phyloP scores from a whole-genome alignment of 2,888 invertebrate genomes.

The Drosophila kuntzei region DNA sequence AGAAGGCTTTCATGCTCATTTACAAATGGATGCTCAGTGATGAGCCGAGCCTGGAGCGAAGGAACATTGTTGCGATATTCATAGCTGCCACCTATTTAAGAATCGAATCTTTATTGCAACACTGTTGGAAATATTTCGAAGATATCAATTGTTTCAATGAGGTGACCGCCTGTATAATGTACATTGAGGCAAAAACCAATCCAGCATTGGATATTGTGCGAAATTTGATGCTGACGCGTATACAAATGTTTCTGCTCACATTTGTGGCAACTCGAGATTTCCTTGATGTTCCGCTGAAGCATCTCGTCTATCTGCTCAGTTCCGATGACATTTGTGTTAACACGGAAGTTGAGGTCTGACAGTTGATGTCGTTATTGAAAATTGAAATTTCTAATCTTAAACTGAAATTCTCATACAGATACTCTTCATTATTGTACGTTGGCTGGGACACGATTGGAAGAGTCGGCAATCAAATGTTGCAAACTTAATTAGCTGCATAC shows the following conservation, averaged over 20 bases:
- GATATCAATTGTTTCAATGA: conserved; percentile 90
- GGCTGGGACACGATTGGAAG: conserved; percentile 91
- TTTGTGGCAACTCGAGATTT: conserved; percentile 91
- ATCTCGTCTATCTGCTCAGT: conserved; percentile 88
- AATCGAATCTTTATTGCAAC: conserved; percentile 67
- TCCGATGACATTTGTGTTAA: conserved; percentile 91
- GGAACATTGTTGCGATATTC: conserved; percentile 48
- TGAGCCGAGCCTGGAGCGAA: conserved; percentile 87
- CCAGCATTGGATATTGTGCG: conserved; percentile 82
- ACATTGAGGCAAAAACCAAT: conserved; percentile 86
- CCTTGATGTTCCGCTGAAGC: conserved; percentile 88
- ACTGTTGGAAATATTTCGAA: conserved; percentile 90
- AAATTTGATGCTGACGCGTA: conserved; percentile 87
- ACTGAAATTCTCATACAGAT: conserved; percentile 85
- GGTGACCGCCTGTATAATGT: conserved; percentile 86
- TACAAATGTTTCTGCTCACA: conserved; percentile 91
- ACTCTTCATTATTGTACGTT: conserved; percentile 91
- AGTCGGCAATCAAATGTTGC: conserved; percentile 87
- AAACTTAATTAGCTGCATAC: conserved; percentile 89
- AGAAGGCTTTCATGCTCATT: conserved; percentile 89
- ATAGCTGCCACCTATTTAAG: conserved; percentile 75
- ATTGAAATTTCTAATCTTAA: conserved; percentile 25
- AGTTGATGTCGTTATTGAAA: too few species aligned
- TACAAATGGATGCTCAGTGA: conserved; percentile 94
- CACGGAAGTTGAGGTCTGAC: conserved; percentile 86